phyloP scores from a whole-genome alignment of 2,113 vertebrate genomes.

The Accipiter cooperii region DNA sequence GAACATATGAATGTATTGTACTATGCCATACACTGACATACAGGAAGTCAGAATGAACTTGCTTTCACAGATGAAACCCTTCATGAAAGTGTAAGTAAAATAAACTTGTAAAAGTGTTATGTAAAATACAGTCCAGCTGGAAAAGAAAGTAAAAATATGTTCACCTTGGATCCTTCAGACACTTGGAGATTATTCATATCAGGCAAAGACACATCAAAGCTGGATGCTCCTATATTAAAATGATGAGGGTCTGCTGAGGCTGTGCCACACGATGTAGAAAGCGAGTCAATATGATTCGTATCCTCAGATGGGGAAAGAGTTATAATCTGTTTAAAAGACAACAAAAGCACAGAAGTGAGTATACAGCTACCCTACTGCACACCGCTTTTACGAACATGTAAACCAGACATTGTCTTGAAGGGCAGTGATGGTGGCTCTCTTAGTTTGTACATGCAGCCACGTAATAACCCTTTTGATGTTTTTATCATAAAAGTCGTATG shows the following conservation, averaged over 20 bases:
- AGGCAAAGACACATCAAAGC: conserved; percentile 80
- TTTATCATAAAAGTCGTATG: not conserved
- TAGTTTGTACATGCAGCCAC: not conserved
- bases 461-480: not conserved
- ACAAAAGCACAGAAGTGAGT: not conserved
- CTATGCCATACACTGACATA: not conserved
- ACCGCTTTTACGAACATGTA: not conserved
- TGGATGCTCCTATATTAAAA: conserved; percentile 78
- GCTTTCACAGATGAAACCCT: not conserved
- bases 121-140: conserved; percentile 24
- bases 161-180: conserved; percentile 88
- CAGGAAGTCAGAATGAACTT: not conserved
- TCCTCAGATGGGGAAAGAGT: conserved; percentile 86
- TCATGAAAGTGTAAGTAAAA: not conserved
- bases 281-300: conserved; percentile 76
- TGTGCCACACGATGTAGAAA: conserved; percentile 75
- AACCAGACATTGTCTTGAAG: not conserved
- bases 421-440: not conserved
- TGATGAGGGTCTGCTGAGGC: conserved; percentile 74
- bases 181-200: conserved; percentile 88
- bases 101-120: not conserved
- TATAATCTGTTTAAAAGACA: conserved; percentile 80
- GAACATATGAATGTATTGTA: not conserved
- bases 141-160: conserved; percentile 69
- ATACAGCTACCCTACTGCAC: not conserved